Conservation (phyloP, 2,888 invertebrate genomes). For the Apamea crenata region DNA sequence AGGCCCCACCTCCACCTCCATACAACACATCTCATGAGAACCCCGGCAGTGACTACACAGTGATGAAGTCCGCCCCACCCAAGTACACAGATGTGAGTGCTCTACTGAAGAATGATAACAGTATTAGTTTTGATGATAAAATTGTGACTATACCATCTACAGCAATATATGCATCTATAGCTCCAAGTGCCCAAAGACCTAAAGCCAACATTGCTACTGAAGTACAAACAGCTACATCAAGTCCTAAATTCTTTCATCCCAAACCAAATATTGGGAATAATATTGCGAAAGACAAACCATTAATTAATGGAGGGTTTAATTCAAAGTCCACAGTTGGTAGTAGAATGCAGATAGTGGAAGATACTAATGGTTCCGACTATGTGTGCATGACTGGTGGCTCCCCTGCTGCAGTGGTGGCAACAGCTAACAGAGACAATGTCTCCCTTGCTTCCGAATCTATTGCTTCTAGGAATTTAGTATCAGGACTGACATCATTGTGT, state of each 20-base stretch:
- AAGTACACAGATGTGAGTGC: slow-evolving; percentile 88
- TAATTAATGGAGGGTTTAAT: slow-evolving; percentile 81
- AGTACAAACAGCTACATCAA: slow-evolving; percentile 88
- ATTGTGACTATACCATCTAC: slow-evolving; percentile 86
- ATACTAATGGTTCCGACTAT: slow-evolving; percentile 94
- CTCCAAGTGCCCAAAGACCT: slow-evolving; percentile 89
- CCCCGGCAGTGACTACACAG: slow-evolving; percentile 85
- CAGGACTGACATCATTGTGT: slow-evolving; percentile 86
- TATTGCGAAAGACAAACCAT: slow-evolving; percentile 83
- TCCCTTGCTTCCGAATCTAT: slow-evolving; percentile 83
- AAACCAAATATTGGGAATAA: slow-evolving; percentile 91
- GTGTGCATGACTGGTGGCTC: slow-evolving; percentile 96
- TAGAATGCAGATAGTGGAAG: slow-evolving; percentile 91
- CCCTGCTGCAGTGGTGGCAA: slow-evolving; percentile 85
- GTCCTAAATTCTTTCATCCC: slow-evolving; percentile 90
- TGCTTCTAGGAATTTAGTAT: slow-evolving; percentile 83
- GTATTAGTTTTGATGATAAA: slow-evolving; percentile 85
- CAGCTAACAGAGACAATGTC: slow-evolving; percentile 85
- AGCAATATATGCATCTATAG: slow-evolving; percentile 89
- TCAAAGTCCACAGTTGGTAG: slow-evolving; percentile 76
- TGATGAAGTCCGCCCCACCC: slow-evolving; percentile 88
- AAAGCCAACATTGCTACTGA: slow-evolving; percentile 89
- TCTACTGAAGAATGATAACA: slow-evolving; percentile 81
- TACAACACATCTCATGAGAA: slow-evolving; percentile 81
- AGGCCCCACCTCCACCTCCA: slow-evolving; percentile 89